phyloP scores from a whole-genome alignment of 2,888 invertebrate species.

The Ophonus ardosiacus region DNA sequence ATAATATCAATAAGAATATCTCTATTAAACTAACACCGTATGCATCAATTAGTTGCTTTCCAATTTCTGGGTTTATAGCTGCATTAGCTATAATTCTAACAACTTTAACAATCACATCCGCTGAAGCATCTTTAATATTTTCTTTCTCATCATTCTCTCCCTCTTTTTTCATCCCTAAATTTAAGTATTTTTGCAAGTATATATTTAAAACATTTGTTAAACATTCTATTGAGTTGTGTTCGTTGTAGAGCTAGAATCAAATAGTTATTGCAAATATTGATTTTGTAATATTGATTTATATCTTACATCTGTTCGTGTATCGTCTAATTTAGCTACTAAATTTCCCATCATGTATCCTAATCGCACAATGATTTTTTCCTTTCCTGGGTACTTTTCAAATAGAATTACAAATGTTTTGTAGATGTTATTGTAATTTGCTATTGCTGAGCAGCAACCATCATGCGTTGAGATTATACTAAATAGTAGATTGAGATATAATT shows the following conservation, averaged over 20 bases:
- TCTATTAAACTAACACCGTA: conserved; percentile 74
- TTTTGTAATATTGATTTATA: conserved; percentile 7
- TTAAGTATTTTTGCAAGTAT: conserved; percentile 76
- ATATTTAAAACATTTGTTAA: conserved; percentile 77
- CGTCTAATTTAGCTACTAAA: conserved; percentile 87
- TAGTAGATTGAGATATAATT: background rate
- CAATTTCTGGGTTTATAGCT: conserved; percentile 87
- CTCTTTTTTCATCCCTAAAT: conserved; percentile 73
- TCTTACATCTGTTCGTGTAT: conserved; percentile 81
- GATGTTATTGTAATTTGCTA: conserved; percentile 79
- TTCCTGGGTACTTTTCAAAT: conserved; percentile 82
- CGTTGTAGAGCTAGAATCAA: conserved; percentile 77
- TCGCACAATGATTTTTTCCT: conserved; percentile 85
- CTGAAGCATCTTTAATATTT: conserved; percentile 78
- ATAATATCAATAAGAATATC: conserved; percentile 75
- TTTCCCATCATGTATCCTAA: conserved; percentile 91
- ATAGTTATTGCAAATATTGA: background rate
- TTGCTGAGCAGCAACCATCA: conserved; percentile 83
- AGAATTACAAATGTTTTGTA: conserved; percentile 80
- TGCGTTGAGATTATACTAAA: conserved; percentile 87
- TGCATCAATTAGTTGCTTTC: conserved; percentile 79
- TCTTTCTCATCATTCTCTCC: conserved; percentile 73
- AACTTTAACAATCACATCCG: conserved; percentile 85
- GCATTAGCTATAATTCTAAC: conserved; percentile 92
- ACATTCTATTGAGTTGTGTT: conserved; percentile 78